Conservation (phyloP, 2,888 invertebrate species). For the Latheticus oryzae region DNA sequence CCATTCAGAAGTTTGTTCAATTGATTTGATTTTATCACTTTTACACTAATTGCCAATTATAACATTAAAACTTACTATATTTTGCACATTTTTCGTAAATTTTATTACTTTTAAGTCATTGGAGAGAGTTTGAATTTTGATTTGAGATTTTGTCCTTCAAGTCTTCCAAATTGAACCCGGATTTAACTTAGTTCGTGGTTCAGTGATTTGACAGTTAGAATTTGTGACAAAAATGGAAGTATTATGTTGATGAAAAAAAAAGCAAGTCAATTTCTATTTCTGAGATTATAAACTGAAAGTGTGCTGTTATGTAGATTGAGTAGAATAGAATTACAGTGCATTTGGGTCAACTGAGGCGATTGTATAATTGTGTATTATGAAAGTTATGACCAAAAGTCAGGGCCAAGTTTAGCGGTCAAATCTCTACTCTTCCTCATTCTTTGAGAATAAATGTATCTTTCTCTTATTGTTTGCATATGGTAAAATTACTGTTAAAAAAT, state of each 20-base stretch:
- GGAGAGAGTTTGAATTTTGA: no score
- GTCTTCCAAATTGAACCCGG: slow-evolving; percentile 21
- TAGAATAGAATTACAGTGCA: slow-evolving; percentile 29
- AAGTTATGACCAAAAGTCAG: slow-evolving; percentile 58
- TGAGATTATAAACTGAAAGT: slow-evolving; percentile 16
- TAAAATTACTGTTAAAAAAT: slow-evolving; percentile 44
- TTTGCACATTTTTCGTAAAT: no score
- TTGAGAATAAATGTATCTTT: slow-evolving; percentile 42
- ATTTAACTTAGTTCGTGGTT: slow-evolving; percentile 15
- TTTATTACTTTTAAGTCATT: no score
- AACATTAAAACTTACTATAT: no score
- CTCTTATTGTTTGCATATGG: slow-evolving; percentile 46
- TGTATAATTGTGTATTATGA: slow-evolving; percentile 58
- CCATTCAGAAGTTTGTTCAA: no score
- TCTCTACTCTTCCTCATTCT: slow-evolving; percentile 53
- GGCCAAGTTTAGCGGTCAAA: slow-evolving; percentile 57
- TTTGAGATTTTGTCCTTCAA: no score
- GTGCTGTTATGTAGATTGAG: slow-evolving; percentile 27
- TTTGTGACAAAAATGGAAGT: slow-evolving; percentile 10
- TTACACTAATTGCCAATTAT: no score
- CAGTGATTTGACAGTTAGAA: slow-evolving; percentile 1
- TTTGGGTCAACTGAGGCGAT: slow-evolving; percentile 52
- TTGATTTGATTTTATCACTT: no score
- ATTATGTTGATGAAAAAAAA: slow-evolving; percentile 8
- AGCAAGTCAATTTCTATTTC: slow-evolving; percentile 19